These are phyloP conservation scores for Turritopsis rubra DNA, from an alignment of 30 jellyfish, hydroid and myxozoan genomes.

Conservation along the genomic window DNA sequence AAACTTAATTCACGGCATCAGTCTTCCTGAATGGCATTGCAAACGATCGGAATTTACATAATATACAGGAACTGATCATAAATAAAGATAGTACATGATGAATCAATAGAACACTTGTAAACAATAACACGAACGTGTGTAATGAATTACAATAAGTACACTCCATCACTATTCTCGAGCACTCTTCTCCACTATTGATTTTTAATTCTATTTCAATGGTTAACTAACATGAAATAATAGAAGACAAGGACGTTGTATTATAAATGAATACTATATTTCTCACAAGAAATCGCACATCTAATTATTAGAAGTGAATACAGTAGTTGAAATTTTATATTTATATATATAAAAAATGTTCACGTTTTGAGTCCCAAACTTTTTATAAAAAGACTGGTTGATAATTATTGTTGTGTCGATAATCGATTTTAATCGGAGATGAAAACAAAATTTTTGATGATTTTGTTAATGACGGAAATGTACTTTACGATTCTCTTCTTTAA, in stretches of 20 bases:
- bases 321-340: background rate
- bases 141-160: background rate
- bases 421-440: background rate
- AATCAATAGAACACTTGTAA: background rate
- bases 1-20: background rate
- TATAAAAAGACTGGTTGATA: background rate
- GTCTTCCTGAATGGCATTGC: background rate
- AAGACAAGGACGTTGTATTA: background rate
- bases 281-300: background rate
- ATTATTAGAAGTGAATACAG: background rate
- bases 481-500: background rate
- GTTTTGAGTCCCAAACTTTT: background rate
- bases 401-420: background rate
- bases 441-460: background rate
- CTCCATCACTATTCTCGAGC: background rate
- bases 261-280: background rate
- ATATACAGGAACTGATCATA: background rate
- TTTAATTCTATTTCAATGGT: background rate
- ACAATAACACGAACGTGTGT: background rate
- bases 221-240: background rate
- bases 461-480: background rate
- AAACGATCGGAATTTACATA: background rate
- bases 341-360: too few species aligned
- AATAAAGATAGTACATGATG: background rate
- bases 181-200: background rate